Evolutionary conservation across 1,140 invertebrate genomes (phyloP), one percentile per base, ranked within the genome.

Genomic region (Achatina immaculata): DNA sequence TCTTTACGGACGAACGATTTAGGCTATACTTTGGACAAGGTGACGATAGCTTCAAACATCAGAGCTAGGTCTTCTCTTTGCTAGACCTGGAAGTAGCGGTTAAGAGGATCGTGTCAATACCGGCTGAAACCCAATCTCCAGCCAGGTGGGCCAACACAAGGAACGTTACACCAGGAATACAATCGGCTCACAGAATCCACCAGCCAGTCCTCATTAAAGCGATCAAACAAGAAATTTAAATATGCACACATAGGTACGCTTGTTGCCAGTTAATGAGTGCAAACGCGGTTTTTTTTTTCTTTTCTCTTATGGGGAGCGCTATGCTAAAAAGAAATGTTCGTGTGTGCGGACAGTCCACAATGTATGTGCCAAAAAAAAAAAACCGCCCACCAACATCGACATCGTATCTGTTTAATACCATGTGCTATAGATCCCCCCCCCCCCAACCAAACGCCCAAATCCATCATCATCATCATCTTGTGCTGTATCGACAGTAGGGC

Each of bases 191-290:
- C 6, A 34, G 28, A 51, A 31, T 4, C 24, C 28, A 16, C 72
- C 14, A 31, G 7, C 72, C 1, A 45, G 42, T 16, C 72, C 72
- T 74, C 1, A 74, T 74, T 74, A 74, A 74, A 34, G 16, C 72
- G 72, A 74, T 36, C 72, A 74, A 74, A 74, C 72, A 74, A 28
- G 31, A 34, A n/a, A 45, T 51, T 51, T 74, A 28, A 74, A 74
- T 74, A 74, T 2, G 72, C 45, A 74, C 48, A 74, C 28, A 51
- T n/a, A 55, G 1, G 31, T 34, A 51, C 14, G 40, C 4, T 74
- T 55, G 9, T 51, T 51, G 1, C 6, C 6, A 74, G 72, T 74
- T 74, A 74, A 74, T 74, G 72, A 74, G 72, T 74, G 72, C 72
- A 48, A 31, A 6, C 19, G 2, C 68, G 28, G 31, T 16, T 6